Evolutionary conservation across 2,797 vertebrate genomes (phyloP).

Genomic region (Siniperca scherzeri): DNA sequence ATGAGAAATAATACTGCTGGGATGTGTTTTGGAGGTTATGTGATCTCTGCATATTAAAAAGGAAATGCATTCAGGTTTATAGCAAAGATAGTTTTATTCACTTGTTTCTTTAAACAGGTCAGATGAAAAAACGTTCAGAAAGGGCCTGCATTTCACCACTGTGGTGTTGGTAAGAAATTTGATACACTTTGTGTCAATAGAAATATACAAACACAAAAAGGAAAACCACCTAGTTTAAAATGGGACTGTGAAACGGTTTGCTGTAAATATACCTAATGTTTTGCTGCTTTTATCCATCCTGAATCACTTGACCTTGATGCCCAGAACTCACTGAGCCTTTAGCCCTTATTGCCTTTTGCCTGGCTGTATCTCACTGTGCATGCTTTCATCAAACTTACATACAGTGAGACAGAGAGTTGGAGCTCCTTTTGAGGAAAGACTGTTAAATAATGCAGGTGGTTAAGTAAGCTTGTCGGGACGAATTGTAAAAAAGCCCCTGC

Average conservation of each 20-base stretch:
- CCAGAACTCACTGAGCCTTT: conserved; percentile 23
- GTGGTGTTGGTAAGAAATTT: background rate
- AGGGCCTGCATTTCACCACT: background rate
- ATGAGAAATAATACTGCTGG: background rate
- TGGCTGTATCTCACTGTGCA: conserved; percentile 30
- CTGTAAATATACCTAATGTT: background rate
- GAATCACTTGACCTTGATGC: conserved; percentile 46
- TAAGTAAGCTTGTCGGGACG: conserved; percentile 81
- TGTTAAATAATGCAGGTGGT: conserved; percentile 85
- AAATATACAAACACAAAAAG: background rate
- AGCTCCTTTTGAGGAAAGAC: conserved; percentile 68
- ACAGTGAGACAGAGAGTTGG: conserved; percentile 34
- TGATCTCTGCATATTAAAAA: background rate
- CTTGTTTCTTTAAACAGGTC: background rate
- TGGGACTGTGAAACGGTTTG: background rate
- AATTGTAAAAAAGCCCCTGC: conserved; percentile 65
- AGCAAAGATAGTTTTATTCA: conserved; percentile 2
- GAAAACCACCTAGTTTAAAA: background rate
- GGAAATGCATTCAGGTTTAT: background rate
- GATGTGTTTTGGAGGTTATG: background rate
- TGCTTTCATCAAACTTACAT: conserved; percentile 59
- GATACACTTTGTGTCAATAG: background rate
- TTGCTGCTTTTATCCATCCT: background rate
- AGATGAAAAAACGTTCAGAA: background rate
- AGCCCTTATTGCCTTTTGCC: conserved; percentile 2